Conservation (phyloP, 2,797 vertebrate genomes). For the Poeciliopsis gracilis region DNA sequence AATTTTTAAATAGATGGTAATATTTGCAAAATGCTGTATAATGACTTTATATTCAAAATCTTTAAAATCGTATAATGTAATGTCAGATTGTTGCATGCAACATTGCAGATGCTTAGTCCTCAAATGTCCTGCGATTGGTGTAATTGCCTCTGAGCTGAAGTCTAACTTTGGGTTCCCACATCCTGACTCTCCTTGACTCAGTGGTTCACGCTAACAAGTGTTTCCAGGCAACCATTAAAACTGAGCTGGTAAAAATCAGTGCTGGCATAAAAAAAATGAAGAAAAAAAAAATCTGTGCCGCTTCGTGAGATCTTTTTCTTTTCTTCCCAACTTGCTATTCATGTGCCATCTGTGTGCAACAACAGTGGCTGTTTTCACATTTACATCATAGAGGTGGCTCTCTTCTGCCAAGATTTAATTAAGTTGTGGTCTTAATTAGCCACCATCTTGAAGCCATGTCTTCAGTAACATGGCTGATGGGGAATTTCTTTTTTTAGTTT, state of each 20-base stretch:
- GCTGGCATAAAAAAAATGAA: slow-evolving; percentile 37
- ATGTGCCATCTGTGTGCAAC: slow-evolving; percentile 68
- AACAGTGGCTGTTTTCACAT: slow-evolving; percentile 58
- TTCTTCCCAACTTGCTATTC: slow-evolving; percentile 71
- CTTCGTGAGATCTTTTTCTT: slow-evolving; percentile 59
- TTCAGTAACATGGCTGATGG: slow-evolving; percentile 22
- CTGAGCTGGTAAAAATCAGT: slow-evolving; percentile 71
- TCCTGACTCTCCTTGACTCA: slow-evolving; percentile 49
- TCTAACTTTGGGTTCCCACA: slow-evolving; percentile 51
- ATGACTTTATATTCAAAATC: not conserved
- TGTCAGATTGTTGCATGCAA: not conserved
- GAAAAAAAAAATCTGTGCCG: slow-evolving; percentile 22
- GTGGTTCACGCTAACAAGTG: slow-evolving; percentile 68
- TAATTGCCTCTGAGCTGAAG: slow-evolving; percentile 48
- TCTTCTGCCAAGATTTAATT: slow-evolving; percentile 57
- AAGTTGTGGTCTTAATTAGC: slow-evolving; percentile 54
- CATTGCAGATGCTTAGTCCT: slow-evolving; percentile 25
- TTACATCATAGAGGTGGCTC: slow-evolving; percentile 59
- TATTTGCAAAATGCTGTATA: not conserved
- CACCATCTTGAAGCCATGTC: slow-evolving; percentile 45
- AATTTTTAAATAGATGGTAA: not conserved
- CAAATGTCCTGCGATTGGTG: slow-evolving; percentile 27
- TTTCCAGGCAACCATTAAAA: slow-evolving; percentile 80
- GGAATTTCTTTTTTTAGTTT: not conserved
- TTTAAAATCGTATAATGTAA: not conserved